Evolutionary conservation across 2,113 vertebrate genomes (phyloP), one percentile per base, ranked within the genome.

Genomic region (Synchiropus splendidus): DNA sequence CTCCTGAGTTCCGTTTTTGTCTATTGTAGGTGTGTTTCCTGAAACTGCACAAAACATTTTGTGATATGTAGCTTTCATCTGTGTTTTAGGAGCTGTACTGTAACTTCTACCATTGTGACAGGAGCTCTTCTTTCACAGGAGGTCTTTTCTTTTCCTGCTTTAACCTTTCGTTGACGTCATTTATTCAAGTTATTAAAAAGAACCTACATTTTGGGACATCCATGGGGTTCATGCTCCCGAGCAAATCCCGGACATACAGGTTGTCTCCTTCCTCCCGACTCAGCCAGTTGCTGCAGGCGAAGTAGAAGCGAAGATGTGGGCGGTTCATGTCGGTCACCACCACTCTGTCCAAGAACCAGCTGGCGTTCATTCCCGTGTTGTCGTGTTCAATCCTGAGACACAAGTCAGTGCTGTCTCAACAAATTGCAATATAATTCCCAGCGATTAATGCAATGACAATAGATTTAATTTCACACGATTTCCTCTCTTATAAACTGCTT

Each of bases 251-350:
- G 45, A 92, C 88, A 1, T 84, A 90, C 14, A 95, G 85, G n/a
- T 90, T 87, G 39, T 99, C 94, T 0, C 77, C 92, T 4, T 97
- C 91, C 55, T 92, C 90, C 38, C 88, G 89, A 76, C 92, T 97
- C 72, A 99, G 80, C 95, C 95, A 97, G 75, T 90, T 93, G 81
- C 80, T 94, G 73, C 94, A 98, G 39, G 92, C 81, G 49, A 94
- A 99, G 61, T 90, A 97, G 65, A 90, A 94, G 0, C 94, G 82
- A 64, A 97, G 88, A 66, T 98, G 90, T 10, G 95, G 95, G 36
- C 92, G 85, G 77, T 87, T 92, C 90, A 95, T 90, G 81, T 99
- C 94, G 0, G 92, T 92, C 62, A 99, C 85, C 0, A 95, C 88
- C 36, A 93, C 91, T 0, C 82, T 76, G 70, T 98, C 91, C 0